Base-by-base conservation (phyloP, 2,888 invertebrate genomes). In the Lobophora halterata region DNA sequence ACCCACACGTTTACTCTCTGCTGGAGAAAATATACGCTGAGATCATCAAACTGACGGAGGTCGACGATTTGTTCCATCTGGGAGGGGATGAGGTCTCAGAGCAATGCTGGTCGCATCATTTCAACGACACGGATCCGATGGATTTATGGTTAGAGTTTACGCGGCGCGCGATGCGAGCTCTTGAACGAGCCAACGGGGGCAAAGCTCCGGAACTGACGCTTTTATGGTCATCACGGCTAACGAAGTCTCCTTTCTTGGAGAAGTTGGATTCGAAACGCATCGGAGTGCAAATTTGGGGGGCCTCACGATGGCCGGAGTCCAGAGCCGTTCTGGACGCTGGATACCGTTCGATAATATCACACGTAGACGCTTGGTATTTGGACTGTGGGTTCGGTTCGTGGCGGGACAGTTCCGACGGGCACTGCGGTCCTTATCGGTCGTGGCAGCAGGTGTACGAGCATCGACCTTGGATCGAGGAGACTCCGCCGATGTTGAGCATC, bases 361-460 rank as follows among this genome's bases (percentile, higher is more conserved):
- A 96, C 76, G 95, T 95, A 34, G 95, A 96, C 70, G 94, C 95
- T 2, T 95, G 95, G 94, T 96, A 95, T 77, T 87, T 96, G 52
- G 95, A 96, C 72, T 96, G 95, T 67, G 96, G 96, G 1, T 95
- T 94, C 70, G 95, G 95, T 0, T 92, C 92, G 49, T 96, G 96
- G 96, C 89, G 95, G 11, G 93, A 94, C 64, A 91, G 91, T 13
- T 94, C 94, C 1, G 94, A 94, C 55, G 95, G 94, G 1, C 94
- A 95, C 56, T 96, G 96, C 71, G 94, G 95, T 9, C 95, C 95
- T 4, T 96, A 96, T 76, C 91, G 93, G 42, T 93, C 94, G 28
- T 96, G 96, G 96, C 95, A 96, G 72, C 93, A 93, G 47, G 90
- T 95, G 28, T 96, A 96, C 79, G 93, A 92, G 71, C 95, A 96